These are phyloP conservation scores for Syngnathus typhle DNA, from an alignment of 2,113 vertebrate genomes.

Conservation along the genomic window DNA sequence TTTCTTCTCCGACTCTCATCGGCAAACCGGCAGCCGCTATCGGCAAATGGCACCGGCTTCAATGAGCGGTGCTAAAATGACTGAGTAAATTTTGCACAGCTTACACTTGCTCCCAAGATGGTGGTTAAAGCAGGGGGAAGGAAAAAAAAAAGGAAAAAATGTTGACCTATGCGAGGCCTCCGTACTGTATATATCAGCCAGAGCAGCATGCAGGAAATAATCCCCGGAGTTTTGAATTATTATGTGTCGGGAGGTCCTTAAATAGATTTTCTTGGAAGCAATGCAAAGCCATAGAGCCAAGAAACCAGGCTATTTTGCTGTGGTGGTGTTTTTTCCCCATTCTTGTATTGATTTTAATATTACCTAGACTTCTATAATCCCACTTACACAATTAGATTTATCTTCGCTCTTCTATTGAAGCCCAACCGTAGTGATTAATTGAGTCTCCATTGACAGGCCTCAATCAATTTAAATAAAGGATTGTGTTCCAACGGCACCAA, in stretches of 20 bases:
- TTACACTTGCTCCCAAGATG: slow-evolving; percentile 36
- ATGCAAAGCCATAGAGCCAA: slow-evolving; percentile 17
- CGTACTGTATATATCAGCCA: slow-evolving; percentile 42
- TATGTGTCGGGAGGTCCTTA: slow-evolving; percentile 47
- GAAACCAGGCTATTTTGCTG: slow-evolving; percentile 44
- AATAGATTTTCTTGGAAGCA: slow-evolving; percentile 56
- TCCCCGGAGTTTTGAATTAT: slow-evolving; percentile 53
- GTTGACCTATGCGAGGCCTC: slow-evolving; percentile 47
- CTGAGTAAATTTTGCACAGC: slow-evolving; percentile 22
- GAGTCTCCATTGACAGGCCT: slow-evolving; percentile 46
- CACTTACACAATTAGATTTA: slow-evolving; percentile 56
- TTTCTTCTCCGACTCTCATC: slow-evolving; percentile 1
- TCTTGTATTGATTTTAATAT: slow-evolving; percentile 58
- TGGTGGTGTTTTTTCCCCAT: slow-evolving; percentile 17
- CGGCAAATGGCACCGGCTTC: slow-evolving; percentile 42
- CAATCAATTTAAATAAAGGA: slow-evolving; percentile 37
- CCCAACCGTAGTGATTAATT: slow-evolving; percentile 39
- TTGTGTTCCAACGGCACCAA: slow-evolving; percentile 21
- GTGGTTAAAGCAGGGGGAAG: slow-evolving; percentile 16
- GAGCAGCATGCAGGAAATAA: slow-evolving; percentile 51
- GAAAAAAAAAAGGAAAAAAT: slow-evolving; percentile 18
- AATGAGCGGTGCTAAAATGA: slow-evolving; percentile 34
- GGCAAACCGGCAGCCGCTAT: slow-evolving; percentile 34
- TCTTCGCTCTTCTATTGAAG: slow-evolving; percentile 29
- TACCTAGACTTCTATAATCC: slow-evolving; percentile 51